Evolutionary conservation across 2,113 vertebrate species (phyloP), one percentile per base, ranked within the genome.

Genomic region (Synchiropus splendidus): DNA sequence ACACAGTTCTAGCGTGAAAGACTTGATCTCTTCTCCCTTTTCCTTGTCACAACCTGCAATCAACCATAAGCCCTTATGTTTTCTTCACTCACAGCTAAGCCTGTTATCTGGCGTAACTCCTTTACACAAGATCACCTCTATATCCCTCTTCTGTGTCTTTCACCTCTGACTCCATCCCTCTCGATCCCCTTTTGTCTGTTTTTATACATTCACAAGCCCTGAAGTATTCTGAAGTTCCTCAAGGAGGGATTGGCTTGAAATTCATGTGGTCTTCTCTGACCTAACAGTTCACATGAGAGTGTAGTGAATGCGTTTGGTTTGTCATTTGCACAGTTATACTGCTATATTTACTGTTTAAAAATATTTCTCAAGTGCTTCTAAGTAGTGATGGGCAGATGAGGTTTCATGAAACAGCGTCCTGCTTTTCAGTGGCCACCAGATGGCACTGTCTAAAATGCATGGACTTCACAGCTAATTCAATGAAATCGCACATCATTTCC

Each of bases 11-110:
- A 27, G 64, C 59, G 51, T 72, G 44, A 50, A 62, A 64, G 61
- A 51, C 42, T 68, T 78, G 75, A 77, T 74, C 75, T 71, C 67
- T 72, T 56, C 39, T 43, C 42, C 51, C 43, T 42, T 65, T 70
- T 65, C 50, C 67, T 77, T 77, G 75, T 77, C 72, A 72, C 70
- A 74, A 54, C 50, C 49, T 52, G 39, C 69, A 72, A 74, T 78
- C 74, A 67, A 63, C 58, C 45, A 18, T 62, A 68, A 78, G 67
- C 70, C 63, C 56, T 48, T 68, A 70, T 72, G 67, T 77, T 67
- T 75, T 78, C 66, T 67, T 65, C 51, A 54, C 70, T 64, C 40
- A 48, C 56, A 69, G 57, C 63, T 78, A 68, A 82, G 71, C 75
- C 58, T 70, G 63, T 74, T 78, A 80, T 79, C 59, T 64, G 57